Base-by-base conservation (phyloP, 2,888 invertebrate genomes). In the Cosmia trapezina region DNA sequence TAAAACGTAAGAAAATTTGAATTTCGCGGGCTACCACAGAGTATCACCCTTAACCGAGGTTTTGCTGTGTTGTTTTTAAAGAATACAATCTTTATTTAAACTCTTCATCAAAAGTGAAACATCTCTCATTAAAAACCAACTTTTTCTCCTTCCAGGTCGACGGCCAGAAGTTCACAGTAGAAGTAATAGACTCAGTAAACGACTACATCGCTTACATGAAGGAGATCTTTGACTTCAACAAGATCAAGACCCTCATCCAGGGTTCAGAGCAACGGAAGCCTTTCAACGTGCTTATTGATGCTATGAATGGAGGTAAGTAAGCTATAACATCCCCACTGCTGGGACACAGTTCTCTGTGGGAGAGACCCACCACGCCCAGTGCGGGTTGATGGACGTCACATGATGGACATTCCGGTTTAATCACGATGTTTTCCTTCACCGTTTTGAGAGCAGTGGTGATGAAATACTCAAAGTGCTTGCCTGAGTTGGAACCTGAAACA, bases 201-300 rank as follows among this genome's bases (percentile, higher is more conserved):
- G 98, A 99, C 91, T 99, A 99, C 91, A 97, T 98, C 0, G 95
- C 96, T 1, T 97, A 98, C 81, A 99, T 99, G 99, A 98, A 99
- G 94, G 97, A 98, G 87, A 99, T 99, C 84, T 99, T 99, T 94
- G 99, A 99, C 96, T 99, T 99, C 93, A 92, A 94, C 59, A 97
- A 97, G 89, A 97, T 99, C 73, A 97, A 97, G 89, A 93, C 95
- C 0, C 97, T 99, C 70, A 96, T 99, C 37, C 96, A 97, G 71
- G 98, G 98, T 51, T 96, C 97, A 11, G 93, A 96, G 17, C 96
- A 96, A 17, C 96, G 97, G 75, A 97, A 97, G 65, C 97, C 98
- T 0, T 97, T 99, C 90, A 98, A 98, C 88, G 97, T 99, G 82
- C 97, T 99, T 45, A 97, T 99, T 68, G 98, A 99, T 94, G 97